Conservation (phyloP, 2,797 vertebrate genomes). For the Cottoperca gobio region DNA sequence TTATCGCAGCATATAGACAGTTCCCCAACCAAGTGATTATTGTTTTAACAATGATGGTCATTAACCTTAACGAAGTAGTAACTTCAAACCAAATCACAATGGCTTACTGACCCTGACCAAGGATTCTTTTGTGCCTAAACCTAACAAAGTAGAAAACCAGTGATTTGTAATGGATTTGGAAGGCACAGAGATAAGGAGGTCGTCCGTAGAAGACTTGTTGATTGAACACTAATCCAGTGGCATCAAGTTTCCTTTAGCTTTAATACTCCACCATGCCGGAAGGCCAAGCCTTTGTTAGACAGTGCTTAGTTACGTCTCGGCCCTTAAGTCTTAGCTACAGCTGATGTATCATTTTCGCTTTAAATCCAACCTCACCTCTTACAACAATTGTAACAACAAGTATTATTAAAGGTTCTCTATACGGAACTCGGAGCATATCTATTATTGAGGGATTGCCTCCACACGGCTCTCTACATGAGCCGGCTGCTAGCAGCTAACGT, state of each 20-base stretch:
- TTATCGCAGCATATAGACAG: neutral
- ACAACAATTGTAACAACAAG: neutral
- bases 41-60: neutral
- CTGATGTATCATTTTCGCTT: neutral
- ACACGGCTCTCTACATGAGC: no score
- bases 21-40: neutral
- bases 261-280: neutral
- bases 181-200: neutral
- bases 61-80: neutral
- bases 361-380: neutral
- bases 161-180: neutral
- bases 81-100: neutral
- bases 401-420: neutral
- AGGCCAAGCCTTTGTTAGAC: neutral
- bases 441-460: no score
- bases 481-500: no score
- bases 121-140: neutral
- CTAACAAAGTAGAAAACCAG: neutral
- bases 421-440: no score
- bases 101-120: neutral
- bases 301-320: neutral
- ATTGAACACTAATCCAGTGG: conserved; percentile 4
- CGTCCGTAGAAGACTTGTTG: no score
- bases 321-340: neutral
- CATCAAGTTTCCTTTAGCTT: neutral